Evolutionary conservation across 2,888 invertebrate genomes (phyloP), one percentile per base, ranked within the genome.

Genomic region (Tetropium fuscum): DNA sequence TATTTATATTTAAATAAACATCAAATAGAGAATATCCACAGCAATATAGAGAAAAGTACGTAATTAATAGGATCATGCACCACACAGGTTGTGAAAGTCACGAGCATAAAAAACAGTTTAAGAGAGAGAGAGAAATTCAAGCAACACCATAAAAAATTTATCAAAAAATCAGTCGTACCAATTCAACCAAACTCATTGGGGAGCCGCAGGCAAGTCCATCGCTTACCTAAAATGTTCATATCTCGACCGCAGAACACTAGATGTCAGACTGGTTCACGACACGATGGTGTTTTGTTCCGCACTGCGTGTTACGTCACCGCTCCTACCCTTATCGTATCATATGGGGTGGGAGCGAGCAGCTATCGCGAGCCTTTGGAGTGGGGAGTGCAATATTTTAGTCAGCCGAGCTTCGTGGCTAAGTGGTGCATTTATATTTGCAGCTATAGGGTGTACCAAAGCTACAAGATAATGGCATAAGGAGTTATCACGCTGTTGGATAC

Each of bases 191-290:
- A 72, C 68, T 69, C 68, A 71, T 68, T 64, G 67, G 58, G 67
- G 70, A 53, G 64, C 67, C 70, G 64, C 68, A 68, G 72, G 71
- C 71, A 71, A 71, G 72, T 60, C 60, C 64, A 60, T 54, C 58
- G 78, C 82, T 82, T 82, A 82, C 82, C 82, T 82, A 82, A 78
- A 79, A 81, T 81, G 80, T 82, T 82, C 82, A 82, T 82, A 80
- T 80, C 81, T 81, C 80, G 75, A 79, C 80, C 74, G 78, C 73
- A 73, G 76, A 78, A 81, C 81, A 81, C 80, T 79, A 81, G 81
- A 81, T 81, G 81, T 80, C 80, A 76, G 62, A 64, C 64, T 64
- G 64, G 59, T 64, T 54, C 61, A 44, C 53, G 53, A 53, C 79
- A 80, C 76, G 78, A 72, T 73, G 73, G 77, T 79, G 78, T 80